Evolutionary conservation across 1,140 invertebrate genomes (phyloP).

Genomic region (Aradophagus sp.): DNA sequence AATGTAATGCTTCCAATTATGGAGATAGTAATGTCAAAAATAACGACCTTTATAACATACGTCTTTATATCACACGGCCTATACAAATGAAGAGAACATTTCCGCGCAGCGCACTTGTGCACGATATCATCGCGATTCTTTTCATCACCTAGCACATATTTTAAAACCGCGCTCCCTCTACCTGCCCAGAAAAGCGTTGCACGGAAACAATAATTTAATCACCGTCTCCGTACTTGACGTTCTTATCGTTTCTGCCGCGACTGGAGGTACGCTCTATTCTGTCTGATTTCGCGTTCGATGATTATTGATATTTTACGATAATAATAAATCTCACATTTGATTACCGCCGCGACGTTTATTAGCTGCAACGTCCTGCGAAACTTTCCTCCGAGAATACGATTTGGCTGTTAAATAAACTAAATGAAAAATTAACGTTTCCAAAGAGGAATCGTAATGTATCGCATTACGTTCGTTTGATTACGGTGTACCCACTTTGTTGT

Average conservation of each 20-base stretch:
- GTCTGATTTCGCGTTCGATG: slow-evolving; percentile 42
- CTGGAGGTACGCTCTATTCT: slow-evolving; percentile 31
- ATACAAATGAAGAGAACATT: slow-evolving; percentile 51
- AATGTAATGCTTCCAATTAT: slow-evolving; percentile 32
- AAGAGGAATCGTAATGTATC: no score
- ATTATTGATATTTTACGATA: slow-evolving; percentile 35
- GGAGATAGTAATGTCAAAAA: slow-evolving; percentile 32
- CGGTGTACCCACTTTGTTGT: no score
- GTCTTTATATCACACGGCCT: slow-evolving; percentile 26
- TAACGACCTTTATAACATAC: slow-evolving; percentile 35
- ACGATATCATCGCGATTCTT: slow-evolving; percentile 57
- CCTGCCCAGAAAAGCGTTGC: slow-evolving; percentile 47
- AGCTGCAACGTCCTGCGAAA: no score
- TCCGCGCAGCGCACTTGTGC: slow-evolving; percentile 46
- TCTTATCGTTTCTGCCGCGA: slow-evolving; percentile 40
- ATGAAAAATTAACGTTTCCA: no score
- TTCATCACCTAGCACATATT: slow-evolving; percentile 54
- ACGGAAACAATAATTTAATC: slow-evolving; percentile 62
- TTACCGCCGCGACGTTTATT: no score
- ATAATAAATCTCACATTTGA: slow-evolving; percentile 23
- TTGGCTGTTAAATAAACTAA: no score
- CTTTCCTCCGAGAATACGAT: no score
- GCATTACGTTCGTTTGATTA: no score
- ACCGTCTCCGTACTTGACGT: slow-evolving; percentile 56
- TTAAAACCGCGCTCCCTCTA: slow-evolving; percentile 44